phyloP scores from a whole-genome alignment of 2,113 vertebrate genomes.

The Ovis canadensis region DNA sequence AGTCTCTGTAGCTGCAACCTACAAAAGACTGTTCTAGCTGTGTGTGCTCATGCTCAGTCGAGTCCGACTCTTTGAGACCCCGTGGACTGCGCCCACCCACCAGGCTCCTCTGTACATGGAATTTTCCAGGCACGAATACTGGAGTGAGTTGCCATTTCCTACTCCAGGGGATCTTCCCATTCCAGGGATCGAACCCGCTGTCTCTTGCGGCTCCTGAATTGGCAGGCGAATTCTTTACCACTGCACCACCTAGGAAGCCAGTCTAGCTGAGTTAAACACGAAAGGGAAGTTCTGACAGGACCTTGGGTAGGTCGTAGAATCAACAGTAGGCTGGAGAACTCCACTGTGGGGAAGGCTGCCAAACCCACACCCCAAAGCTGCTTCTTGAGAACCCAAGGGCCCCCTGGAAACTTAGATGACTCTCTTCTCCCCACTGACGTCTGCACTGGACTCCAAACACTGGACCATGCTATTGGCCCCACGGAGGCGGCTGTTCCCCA shows the following conservation, averaged over 20 bases:
- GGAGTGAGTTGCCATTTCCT: not conserved
- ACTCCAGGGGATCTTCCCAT: not conserved
- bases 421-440: not conserved
- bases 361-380: not conserved
- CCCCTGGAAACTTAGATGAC: not conserved
- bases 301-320: not conserved
- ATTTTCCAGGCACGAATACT: not conserved
- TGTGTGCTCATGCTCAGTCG: not conserved
- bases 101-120: not conserved
- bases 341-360: not conserved
- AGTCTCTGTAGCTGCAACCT: not conserved
- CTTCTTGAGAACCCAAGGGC: not conserved
- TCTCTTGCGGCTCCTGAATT: not conserved
- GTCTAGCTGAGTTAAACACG: not conserved
- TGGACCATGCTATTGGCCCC: not conserved
- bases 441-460: not conserved
- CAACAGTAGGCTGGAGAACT: not conserved
- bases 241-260: not conserved
- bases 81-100: not conserved
- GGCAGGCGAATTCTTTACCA: not conserved
- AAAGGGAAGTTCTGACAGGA: not conserved
- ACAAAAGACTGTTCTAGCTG: not conserved
- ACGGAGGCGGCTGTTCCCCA: not conserved
- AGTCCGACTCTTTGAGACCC: not conserved
- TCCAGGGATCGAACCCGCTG: not conserved